Conservation (phyloP, 2,113 vertebrate genomes). For the Rhipidura dahli region DNA sequence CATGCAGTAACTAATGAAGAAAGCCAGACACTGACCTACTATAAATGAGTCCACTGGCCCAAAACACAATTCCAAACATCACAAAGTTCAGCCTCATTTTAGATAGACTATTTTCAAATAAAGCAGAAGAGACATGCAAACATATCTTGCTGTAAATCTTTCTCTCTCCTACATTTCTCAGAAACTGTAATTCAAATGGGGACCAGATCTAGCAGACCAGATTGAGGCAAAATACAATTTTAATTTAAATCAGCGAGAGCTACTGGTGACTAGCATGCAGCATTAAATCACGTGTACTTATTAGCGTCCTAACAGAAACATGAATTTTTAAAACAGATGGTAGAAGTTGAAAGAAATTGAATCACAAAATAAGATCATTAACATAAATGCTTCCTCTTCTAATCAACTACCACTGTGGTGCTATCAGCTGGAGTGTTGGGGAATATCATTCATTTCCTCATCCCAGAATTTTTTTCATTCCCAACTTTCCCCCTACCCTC, state of each 20-base stretch:
- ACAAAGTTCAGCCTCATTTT: background rate
- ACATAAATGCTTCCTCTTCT: slow-evolving; percentile 56
- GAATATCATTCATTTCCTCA: background rate
- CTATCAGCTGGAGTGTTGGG: background rate
- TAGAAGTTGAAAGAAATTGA: slow-evolving; percentile 50
- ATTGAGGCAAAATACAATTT: slow-evolving; percentile 1
- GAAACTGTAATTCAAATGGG: background rate
- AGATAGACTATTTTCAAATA: background rate
- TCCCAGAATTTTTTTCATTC: background rate
- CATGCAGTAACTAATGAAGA: background rate
- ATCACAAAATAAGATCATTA: slow-evolving; percentile 39
- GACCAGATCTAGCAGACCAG: background rate
- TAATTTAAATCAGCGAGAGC: background rate
- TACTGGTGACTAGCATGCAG: background rate
- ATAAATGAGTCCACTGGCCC: background rate
- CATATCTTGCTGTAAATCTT: background rate
- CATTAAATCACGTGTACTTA: background rate
- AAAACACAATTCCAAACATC: background rate
- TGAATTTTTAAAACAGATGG: slow-evolving; percentile 54
- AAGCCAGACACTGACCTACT: background rate
- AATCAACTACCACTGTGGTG: slow-evolving; percentile 50
- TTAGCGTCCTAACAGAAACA: background rate
- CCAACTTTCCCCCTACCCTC: fast-evolving
- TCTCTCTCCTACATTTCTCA: background rate
- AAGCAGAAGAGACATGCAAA: background rate